phyloP scores from a whole-genome alignment of 1,140 invertebrate genomes.

The Amphibalanus amphitrite region DNA sequence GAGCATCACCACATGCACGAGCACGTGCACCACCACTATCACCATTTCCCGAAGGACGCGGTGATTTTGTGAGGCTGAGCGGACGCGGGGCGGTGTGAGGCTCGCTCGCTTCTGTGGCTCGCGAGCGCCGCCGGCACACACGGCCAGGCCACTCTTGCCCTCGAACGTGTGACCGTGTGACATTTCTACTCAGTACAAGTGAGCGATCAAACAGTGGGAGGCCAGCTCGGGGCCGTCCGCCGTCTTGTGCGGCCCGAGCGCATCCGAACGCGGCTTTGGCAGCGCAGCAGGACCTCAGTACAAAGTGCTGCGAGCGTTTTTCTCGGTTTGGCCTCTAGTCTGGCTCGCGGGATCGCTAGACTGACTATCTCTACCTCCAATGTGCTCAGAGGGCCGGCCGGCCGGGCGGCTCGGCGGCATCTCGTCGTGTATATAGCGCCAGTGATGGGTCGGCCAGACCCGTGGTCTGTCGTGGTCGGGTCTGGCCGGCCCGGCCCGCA shows the following conservation, averaged over 20 bases:
- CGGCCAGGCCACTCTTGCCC: background rate
- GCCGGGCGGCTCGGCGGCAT: too few relatives aligned
- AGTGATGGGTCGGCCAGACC: background rate
- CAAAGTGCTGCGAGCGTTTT: background rate
- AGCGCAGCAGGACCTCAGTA: background rate
- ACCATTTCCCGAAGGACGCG: slow-evolving; percentile 39
- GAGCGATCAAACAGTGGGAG: background rate
- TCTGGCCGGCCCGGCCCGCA: too few relatives aligned
- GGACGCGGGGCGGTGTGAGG: background rate
- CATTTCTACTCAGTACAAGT: background rate
- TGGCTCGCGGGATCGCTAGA: background rate
- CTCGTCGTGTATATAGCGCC: background rate
- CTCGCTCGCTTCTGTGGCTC: too few relatives aligned
- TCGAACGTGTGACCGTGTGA: background rate
- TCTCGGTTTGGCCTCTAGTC: background rate
- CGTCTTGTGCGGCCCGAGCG: too few relatives aligned
- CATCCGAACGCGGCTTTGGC: too few relatives aligned
- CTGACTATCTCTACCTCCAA: background rate
- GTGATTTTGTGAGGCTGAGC: background rate
- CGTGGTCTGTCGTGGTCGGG: background rate
- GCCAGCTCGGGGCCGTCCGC: too few relatives aligned
- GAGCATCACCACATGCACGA: slow-evolving; percentile 54
- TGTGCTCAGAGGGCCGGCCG: background rate
- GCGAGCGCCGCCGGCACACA: too few relatives aligned
- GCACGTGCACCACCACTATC: slow-evolving; percentile 66